phyloP scores from a whole-genome alignment of 1,140 invertebrate species.

The Linepithema humile region DNA sequence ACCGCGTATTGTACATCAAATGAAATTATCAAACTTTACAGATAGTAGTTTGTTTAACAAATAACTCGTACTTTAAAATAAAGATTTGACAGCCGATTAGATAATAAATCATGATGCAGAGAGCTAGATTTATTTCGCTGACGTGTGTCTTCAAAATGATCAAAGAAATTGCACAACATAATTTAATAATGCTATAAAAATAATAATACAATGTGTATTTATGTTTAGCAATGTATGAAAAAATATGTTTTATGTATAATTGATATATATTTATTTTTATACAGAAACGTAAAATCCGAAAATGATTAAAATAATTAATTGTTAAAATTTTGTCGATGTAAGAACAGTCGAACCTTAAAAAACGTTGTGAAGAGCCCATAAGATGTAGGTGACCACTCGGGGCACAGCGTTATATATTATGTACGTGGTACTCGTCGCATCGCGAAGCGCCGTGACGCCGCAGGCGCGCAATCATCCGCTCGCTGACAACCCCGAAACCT shows the following conservation, averaged over 20 bases:
- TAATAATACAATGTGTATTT: background rate
- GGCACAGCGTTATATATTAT: constrained; percentile 67
- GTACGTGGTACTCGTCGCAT: constrained; percentile 69
- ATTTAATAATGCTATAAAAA: background rate
- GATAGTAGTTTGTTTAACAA: background rate
- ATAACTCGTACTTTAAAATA: background rate
- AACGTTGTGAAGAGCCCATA: constrained; percentile 68
- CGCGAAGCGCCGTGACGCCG: constrained; percentile 71
- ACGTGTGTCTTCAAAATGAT: background rate
- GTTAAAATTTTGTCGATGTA: no score
- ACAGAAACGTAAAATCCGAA: background rate
- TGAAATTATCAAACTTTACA: background rate
- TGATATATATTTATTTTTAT: background rate
- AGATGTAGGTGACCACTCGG: constrained; percentile 68
- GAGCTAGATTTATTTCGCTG: background rate
- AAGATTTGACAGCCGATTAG: background rate
- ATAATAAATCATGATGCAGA: background rate
- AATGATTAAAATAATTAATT: background rate
- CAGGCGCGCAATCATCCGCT: constrained; percentile 76
- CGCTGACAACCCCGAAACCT: constrained; percentile 69
- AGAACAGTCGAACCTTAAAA: no score
- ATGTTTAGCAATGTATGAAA: no score
- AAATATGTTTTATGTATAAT: background rate
- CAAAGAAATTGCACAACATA: background rate
- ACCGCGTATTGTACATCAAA: background rate